A percentile compares a stretch with the other conserved stretches of the same genome.
Conservation (phyloP, 2,888 invertebrate genomes). For the Eupithecia insigniata region DNA sequence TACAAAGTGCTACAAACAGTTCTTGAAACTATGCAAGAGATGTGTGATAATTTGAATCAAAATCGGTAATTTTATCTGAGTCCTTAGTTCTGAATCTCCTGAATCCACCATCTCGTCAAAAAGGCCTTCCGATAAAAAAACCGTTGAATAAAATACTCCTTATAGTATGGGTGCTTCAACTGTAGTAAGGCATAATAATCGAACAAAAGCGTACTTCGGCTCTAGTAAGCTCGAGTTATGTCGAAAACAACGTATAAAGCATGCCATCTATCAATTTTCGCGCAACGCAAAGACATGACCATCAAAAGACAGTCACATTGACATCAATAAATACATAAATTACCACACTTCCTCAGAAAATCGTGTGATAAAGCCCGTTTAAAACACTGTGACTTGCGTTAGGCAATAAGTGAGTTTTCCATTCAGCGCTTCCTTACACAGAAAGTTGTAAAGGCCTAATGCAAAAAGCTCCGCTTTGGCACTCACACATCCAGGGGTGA, state of each 20-base stretch:
- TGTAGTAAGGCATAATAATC: neutral
- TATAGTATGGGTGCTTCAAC: neutral
- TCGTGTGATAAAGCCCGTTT: constrained; percentile 6
- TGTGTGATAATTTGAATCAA: neutral
- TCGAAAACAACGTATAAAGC: neutral
- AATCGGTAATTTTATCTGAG: neutral
- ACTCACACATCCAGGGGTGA: constrained; percentile 16
- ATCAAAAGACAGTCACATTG: neutral
- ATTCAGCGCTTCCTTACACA: constrained; percentile 43
- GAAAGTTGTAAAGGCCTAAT: constrained; percentile 62
- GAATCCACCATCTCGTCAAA: neutral
- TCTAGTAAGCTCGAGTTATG: neutral
- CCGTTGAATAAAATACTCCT: neutral
- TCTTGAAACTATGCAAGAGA: neutral
- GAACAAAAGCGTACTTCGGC: neutral
- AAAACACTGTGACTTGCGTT: constrained; percentile 14
- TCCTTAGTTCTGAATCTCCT: neutral
- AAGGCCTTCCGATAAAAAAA: neutral
- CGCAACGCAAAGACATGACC: neutral
- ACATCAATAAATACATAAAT: constrained; percentile 8
- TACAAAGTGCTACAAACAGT: too few relatives aligned
- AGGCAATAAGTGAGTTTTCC: constrained; percentile 27
- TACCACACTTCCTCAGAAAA: neutral
- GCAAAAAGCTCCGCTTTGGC: constrained; percentile 60
- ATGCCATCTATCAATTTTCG: neutral